phyloP scores from a whole-genome alignment of 2,113 vertebrate species.

The Vulpes vulpes region DNA sequence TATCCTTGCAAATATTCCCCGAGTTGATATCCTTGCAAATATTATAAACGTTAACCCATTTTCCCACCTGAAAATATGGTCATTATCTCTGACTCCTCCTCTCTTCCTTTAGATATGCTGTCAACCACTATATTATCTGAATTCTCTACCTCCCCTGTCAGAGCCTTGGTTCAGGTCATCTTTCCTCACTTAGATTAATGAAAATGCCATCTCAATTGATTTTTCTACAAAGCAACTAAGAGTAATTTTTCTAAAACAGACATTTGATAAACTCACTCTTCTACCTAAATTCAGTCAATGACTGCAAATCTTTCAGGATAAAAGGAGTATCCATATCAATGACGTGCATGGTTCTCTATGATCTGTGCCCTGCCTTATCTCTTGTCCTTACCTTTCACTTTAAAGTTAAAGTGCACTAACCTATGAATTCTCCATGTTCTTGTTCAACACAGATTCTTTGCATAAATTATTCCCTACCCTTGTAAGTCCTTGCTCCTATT shows the following conservation, averaged over 20 bases:
- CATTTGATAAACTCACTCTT: not conserved
- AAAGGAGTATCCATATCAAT: not conserved
- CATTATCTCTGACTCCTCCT: not conserved
- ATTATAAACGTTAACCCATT: not conserved
- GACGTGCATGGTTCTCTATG: not conserved
- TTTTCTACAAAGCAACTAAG: not conserved
- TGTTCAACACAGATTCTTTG: not conserved
- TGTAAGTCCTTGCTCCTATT: not conserved
- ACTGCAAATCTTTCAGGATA: not conserved
- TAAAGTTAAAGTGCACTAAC: not conserved
- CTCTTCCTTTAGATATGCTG: not conserved
- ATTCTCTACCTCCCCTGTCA: not conserved
- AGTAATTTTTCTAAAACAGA: not conserved
- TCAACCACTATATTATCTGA: too few species aligned
- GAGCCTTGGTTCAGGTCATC: not conserved
- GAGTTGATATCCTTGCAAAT: not conserved
- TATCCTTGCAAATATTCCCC: not conserved
- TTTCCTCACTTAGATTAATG: slow-evolving; percentile 31
- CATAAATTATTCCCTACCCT: not conserved
- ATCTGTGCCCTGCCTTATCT: not conserved
- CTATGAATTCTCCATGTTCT: not conserved
- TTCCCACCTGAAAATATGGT: not conserved
- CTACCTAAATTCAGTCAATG: not conserved
- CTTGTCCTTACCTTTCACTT: not conserved
- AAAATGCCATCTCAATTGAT: not conserved